A percentile compares a stretch with the other conserved stretches of the same genome.
These are phyloP conservation scores for Lamellibrachia satsuma DNA, from an alignment of 2,888 invertebrate species.

Conservation along the genomic window DNA sequence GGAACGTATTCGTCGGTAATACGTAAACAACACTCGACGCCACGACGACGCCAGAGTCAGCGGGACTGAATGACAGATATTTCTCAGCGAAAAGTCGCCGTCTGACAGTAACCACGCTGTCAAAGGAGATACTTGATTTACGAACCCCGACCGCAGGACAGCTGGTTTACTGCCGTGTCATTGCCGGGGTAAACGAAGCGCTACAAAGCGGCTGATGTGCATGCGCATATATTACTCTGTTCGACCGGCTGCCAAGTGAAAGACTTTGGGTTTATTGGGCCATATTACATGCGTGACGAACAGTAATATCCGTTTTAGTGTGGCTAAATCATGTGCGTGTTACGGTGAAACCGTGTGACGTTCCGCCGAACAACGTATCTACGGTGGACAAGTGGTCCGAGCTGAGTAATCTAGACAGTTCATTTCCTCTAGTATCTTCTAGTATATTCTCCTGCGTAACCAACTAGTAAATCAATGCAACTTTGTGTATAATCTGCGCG, in stretches of 20 bases:
- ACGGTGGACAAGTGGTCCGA: too few species aligned
- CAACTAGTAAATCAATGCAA: too few species aligned
- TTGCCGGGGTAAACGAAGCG: neutral
- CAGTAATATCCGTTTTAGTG: neutral
- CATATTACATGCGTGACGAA: neutral
- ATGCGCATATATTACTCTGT: neutral
- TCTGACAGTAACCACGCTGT: neutral
- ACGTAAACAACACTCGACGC: neutral
- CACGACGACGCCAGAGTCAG: too few species aligned
- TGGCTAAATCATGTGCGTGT: constrained; percentile 9
- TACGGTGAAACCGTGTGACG: neutral
- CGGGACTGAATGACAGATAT: too few species aligned
- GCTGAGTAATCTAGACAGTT: too few species aligned
- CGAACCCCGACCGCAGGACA: neutral
- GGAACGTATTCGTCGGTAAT: neutral
- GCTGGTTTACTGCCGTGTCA: neutral
- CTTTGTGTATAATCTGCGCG: too few species aligned
- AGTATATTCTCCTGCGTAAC: too few species aligned
- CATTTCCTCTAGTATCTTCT: too few species aligned
- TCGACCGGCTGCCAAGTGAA: neutral
- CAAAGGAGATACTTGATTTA: neutral
- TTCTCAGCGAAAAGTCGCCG: neutral
- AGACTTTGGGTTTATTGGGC: neutral
- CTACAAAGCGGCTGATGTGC: neutral
- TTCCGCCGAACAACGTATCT: too few species aligned